Percentiles rank a stretch among this genome's conserved stretches.
These are phyloP conservation scores for Drosophila siamana DNA, from an alignment of 2,888 invertebrate species.

Conservation along the genomic window DNA sequence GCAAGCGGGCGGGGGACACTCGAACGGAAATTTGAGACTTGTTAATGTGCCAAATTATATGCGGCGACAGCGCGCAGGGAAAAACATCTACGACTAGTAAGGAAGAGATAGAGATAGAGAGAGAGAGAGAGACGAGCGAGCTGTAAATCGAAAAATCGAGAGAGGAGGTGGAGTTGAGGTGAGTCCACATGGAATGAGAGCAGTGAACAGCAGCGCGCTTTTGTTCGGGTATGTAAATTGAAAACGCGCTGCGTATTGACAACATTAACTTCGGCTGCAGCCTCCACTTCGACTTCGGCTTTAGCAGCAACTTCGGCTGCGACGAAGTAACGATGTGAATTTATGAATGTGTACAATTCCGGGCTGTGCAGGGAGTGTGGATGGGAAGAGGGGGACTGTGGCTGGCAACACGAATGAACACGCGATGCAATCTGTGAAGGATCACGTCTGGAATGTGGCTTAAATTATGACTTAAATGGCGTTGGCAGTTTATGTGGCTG, in stretches of 20 bases:
- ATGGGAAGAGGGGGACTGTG: background rate
- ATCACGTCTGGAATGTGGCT: conserved; percentile 82
- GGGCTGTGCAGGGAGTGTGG: conserved; percentile 37
- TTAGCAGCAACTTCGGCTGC: background rate
- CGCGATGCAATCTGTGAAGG: conserved; percentile 81
- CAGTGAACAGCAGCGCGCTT: background rate
- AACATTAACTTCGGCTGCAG: background rate
- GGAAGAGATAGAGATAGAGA: background rate
- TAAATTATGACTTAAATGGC: conserved; percentile 82
- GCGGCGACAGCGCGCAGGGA: conserved; percentile 66
- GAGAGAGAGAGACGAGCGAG: background rate
- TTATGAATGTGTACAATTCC: conserved; percentile 76
- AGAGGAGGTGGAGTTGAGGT: background rate
- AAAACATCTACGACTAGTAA: conserved; percentile 11
- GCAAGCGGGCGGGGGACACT: conserved; percentile 45
- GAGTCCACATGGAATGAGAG: background rate
- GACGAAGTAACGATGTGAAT: conserved; percentile 63
- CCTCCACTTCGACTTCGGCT: background rate
- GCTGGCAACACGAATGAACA: conserved; percentile 51
- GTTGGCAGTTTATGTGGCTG: conserved; percentile 81
- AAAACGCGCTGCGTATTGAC: conserved; percentile 62
- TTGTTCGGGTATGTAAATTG: conserved; percentile 48
- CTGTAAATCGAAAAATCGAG: background rate
- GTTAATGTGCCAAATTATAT: conserved; percentile 75
- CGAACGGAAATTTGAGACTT: conserved; percentile 78